Conservation (phyloP, 2,888 invertebrate genomes). For the Flexamia atlantica region DNA sequence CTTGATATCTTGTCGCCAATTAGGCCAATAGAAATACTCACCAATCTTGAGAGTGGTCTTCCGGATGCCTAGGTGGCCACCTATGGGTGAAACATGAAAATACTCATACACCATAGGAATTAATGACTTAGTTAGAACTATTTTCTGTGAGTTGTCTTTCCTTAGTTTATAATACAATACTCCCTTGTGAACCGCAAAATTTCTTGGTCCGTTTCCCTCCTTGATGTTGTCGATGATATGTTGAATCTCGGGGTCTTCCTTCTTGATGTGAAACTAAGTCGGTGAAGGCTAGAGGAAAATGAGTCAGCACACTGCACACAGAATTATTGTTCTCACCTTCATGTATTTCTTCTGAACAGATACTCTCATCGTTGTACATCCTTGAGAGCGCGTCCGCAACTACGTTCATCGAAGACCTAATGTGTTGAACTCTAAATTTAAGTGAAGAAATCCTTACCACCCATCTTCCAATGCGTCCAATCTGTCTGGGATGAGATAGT, state of each 20-base stretch:
- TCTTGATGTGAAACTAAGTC: background rate
- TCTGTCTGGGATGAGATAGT: background rate
- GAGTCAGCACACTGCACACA: background rate
- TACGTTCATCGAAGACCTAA: constrained; percentile 17
- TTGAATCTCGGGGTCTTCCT: background rate
- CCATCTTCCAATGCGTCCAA: constrained; percentile 16
- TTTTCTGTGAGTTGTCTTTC: too few species aligned
- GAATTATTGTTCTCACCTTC: background rate
- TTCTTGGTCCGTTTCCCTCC: background rate
- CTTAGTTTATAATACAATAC: too few species aligned
- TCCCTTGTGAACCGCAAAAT: too few species aligned
- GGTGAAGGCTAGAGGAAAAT: background rate
- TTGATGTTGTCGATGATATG: background rate
- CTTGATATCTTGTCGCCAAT: background rate
- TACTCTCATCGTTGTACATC: background rate
- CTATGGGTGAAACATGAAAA: background rate
- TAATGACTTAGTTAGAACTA: too few species aligned
- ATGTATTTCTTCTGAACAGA: background rate
- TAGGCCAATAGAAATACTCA: background rate
- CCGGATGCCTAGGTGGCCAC: background rate
- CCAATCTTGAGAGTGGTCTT: background rate
- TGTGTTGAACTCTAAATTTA: constrained; percentile 36
- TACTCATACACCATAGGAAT: background rate
- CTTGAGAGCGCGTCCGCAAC: constrained; percentile 20
- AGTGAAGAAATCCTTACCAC: constrained; percentile 16